phyloP scores from a whole-genome alignment of 2,888 invertebrate genomes.

The Drosophila paranaensis region DNA sequence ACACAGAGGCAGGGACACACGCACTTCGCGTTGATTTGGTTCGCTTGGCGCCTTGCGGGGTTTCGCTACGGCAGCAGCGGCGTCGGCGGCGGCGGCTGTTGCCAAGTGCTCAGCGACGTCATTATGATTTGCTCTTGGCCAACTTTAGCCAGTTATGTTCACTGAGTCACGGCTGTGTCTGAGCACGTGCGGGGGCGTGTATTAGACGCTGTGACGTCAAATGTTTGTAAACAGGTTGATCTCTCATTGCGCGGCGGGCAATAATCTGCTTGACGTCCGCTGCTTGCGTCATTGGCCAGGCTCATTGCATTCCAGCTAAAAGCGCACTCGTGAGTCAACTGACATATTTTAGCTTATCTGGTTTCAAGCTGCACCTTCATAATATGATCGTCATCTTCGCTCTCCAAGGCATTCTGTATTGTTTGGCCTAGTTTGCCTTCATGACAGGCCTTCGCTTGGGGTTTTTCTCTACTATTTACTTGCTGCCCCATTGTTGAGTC shows the following conservation, averaged over 20 bases:
- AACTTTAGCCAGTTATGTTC: constrained; percentile 44
- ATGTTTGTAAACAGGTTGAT: constrained; percentile 57
- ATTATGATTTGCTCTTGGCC: constrained; percentile 66
- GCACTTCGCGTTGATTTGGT: constrained; percentile 19
- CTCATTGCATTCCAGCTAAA: constrained; percentile 24
- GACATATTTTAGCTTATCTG: constrained; percentile 16
- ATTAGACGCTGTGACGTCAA: constrained; percentile 54
- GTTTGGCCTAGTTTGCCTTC: constrained; percentile 52
- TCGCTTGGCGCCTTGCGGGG: constrained; percentile 35
- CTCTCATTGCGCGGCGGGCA: constrained; percentile 25
- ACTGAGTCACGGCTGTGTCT: constrained; percentile 54
- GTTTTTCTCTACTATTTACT: constrained; percentile 1
- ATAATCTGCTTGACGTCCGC: constrained; percentile 31
- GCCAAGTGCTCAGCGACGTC: constrained; percentile 59
- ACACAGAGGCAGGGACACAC: constrained; percentile 6
- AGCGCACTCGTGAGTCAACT: constrained; percentile 29
- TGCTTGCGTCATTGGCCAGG: constrained; percentile 40
- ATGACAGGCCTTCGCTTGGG: constrained; percentile 30
- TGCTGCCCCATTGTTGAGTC: constrained; percentile 9
- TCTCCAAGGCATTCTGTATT: constrained; percentile 11
- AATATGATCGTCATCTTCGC: neutral
- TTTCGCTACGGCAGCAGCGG: constrained; percentile 27
- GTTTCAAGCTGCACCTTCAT: constrained; percentile 25
- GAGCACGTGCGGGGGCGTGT: constrained; percentile 14
- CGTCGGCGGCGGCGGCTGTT: constrained; percentile 36